Base-by-base conservation (phyloP, 1,140 invertebrate species). In the Steinernema feltiae region DNA sequence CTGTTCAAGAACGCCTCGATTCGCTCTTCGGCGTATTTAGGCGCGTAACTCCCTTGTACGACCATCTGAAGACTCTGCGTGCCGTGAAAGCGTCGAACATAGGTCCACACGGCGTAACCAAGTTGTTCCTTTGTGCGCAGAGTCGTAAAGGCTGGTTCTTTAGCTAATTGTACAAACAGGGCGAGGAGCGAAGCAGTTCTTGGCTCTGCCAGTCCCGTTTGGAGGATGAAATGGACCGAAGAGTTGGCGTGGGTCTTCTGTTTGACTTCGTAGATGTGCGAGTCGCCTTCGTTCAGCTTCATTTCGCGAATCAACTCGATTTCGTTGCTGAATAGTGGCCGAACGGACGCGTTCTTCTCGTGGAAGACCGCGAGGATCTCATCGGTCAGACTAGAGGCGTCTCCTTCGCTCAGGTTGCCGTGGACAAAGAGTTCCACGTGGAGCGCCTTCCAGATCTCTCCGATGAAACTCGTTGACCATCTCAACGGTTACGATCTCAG, bases 101-200 rank as follows among this genome's bases (percentile, higher is more conserved):
- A 92, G 85, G 92, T 93, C 85, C 92, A 93, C 35, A 98, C 94
- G 82, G 97, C 95, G 86, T 98, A 98, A 88, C 94, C 94, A 7
- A 97, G 88, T 86, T 96, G 94, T 87, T 97, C 89, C 93, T 95
- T 91, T 0, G 94, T 96, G 79, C 95, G 88, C 17, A 98, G 89
- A 69, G 91, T 90, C 88, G 93, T 92, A 87, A 94, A 97, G 87
- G 92, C 95, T 0, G 95, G 94, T 87, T 98, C 94, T 24, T 90
- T 90, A 12, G 97, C 90, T 78, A 97, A 92, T 88, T 98, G 94
- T 63, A 91, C 90, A 72, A 96, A 90, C 32, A 98, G 89, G 87
- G 95, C 93, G 1, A 97, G 87, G 73, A 93, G 84, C 84, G 94
- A 92, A 87, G 95, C 96, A 32, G 88, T 88, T 69, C 91, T n/a